These are phyloP conservation scores for Forbesichthys agassizii DNA, from an alignment of 2,113 vertebrate genomes.

Conservation along the genomic window DNA sequence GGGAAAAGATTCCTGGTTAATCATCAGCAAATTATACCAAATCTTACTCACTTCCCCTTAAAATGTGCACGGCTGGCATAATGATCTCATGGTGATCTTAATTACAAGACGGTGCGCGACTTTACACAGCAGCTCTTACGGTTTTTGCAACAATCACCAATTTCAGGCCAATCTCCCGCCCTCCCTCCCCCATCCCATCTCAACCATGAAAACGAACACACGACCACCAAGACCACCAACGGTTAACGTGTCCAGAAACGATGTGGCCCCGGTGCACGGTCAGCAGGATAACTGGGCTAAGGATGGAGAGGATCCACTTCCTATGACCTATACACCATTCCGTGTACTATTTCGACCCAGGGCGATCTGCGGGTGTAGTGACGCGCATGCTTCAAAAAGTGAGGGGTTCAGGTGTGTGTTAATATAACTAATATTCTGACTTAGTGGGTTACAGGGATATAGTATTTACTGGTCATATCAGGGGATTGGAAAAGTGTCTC, in stretches of 20 bases:
- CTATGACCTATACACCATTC: slow-evolving; percentile 2
- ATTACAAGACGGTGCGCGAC: slow-evolving; percentile 22
- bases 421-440: too few relatives aligned
- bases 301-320: background rate
- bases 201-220: slow-evolving; percentile 1
- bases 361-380: background rate
- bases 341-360: background rate
- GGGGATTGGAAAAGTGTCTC: background rate
- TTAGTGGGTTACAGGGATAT: slow-evolving; percentile 2
- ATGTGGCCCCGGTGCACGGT: background rate
- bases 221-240: slow-evolving; percentile 1
- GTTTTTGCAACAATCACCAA: background rate
- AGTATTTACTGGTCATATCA: slow-evolving; percentile 2
- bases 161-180: background rate
- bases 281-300: slow-evolving; percentile 6
- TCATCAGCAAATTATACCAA: too few relatives aligned
- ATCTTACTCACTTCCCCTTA: too few relatives aligned
- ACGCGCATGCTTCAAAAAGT: background rate
- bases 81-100: slow-evolving; percentile 17
- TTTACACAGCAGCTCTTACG: slow-evolving; percentile 19
- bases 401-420: too few relatives aligned
- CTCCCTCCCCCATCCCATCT: too few relatives aligned
- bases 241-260: slow-evolving; percentile 44
- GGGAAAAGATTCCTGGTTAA: too few relatives aligned
- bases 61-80: slow-evolving; percentile 14